Conservation (phyloP, 1,140 invertebrate genomes). For the Drosophila varians region DNA sequence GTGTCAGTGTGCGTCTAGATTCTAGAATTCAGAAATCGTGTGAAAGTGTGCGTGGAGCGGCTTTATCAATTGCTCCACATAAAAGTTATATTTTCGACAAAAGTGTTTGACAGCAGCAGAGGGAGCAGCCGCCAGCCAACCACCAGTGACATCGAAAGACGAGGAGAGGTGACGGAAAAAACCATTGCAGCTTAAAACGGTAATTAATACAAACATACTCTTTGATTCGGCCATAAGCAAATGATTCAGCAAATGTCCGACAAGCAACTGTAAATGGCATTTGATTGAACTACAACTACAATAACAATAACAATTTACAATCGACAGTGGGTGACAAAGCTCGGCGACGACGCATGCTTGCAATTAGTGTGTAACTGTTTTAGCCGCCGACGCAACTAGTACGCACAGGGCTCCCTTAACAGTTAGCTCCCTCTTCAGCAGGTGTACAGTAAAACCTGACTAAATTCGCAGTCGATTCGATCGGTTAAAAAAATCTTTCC, state of each 20-base stretch:
- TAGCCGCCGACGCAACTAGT: slow-evolving; percentile 35
- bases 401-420: slow-evolving; percentile 44
- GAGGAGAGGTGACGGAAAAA: background rate
- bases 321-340: slow-evolving; percentile 43
- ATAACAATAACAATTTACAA: slow-evolving; percentile 16
- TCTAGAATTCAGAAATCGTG: slow-evolving; percentile 16
- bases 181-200: slow-evolving; percentile 69
- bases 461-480: too few relatives aligned
- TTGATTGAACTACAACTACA: slow-evolving; percentile 34
- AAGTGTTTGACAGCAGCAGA: slow-evolving; percentile 69
- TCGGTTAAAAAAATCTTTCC: background rate
- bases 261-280: slow-evolving; percentile 70
- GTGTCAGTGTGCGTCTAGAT: slow-evolving; percentile 6
- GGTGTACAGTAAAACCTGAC: slow-evolving; percentile 8
- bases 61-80: slow-evolving; percentile 80
- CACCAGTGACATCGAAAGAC: slow-evolving; percentile 5
- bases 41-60: slow-evolving; percentile 38
- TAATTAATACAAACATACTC: slow-evolving; percentile 78
- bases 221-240: slow-evolving; percentile 77
- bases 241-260: slow-evolving; percentile 72
- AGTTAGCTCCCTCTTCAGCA: slow-evolving; percentile 7
- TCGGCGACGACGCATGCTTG: slow-evolving; percentile 64
- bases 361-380: slow-evolving; percentile 73
- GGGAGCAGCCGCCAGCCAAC: too few relatives aligned
- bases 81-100: slow-evolving; percentile 69